Conservation (phyloP, 2,888 invertebrate genomes). For the Drepanosiphum platanoidis region DNA sequence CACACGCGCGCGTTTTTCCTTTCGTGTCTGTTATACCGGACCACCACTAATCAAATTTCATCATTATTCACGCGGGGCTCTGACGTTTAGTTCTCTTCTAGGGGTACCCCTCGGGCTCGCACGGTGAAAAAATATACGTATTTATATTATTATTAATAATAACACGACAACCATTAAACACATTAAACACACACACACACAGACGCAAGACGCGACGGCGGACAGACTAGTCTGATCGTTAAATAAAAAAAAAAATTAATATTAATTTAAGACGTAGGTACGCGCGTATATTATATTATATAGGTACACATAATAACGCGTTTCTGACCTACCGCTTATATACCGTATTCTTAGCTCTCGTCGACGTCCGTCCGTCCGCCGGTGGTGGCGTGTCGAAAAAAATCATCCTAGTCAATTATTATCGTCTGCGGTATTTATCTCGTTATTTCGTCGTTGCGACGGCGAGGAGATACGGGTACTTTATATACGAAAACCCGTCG, state of each 20-base stretch:
- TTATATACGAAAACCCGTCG: not conserved
- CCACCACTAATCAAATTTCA: slow-evolving; percentile 39
- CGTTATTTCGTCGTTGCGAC: not conserved
- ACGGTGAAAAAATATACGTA: not conserved
- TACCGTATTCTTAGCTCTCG: not conserved
- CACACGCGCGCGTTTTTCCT: too few relatives aligned
- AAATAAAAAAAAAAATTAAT: not conserved
- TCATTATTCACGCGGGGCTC: slow-evolving; percentile 3
- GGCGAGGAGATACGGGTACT: too few relatives aligned
- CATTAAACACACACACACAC: not conserved
- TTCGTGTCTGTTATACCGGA: not conserved
- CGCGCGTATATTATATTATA: not conserved
- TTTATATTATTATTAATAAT: slow-evolving; percentile 5
- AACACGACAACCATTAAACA: not conserved
- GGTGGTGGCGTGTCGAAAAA: not conserved
- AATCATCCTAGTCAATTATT: not conserved
- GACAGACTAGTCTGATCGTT: too few relatives aligned
- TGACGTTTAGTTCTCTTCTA: slow-evolving; percentile 3
- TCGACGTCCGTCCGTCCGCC: not conserved
- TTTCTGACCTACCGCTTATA: slow-evolving; percentile 24
- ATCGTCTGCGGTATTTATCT: not conserved
- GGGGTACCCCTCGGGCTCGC: not conserved
- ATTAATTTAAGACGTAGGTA: not conserved
- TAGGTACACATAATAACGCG: not conserved
- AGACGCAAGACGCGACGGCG: not conserved